Percentiles rank a stretch among this genome's conserved stretches.
Evolutionary conservation across 2,888 invertebrate genomes (phyloP).

Genomic region (Microctonus aethiopoides): DNA sequence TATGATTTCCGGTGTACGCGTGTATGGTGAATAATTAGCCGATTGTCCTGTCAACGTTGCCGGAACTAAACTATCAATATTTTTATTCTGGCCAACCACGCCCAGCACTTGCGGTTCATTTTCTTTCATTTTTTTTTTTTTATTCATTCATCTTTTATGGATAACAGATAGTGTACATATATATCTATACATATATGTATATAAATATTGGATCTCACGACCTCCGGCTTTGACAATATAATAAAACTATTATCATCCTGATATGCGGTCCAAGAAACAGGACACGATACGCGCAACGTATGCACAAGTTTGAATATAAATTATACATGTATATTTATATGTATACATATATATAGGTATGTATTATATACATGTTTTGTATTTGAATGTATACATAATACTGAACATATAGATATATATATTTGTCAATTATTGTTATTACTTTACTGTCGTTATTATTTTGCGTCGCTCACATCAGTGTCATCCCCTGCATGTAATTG

Average conservation of each 20-base stretch:
- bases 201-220: too few species aligned
- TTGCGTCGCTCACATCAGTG: neutral
- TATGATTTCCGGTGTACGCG: conserved; percentile 51
- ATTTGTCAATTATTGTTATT: too few species aligned
- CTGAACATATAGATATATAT: too few species aligned
- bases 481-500: too few species aligned
- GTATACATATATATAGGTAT: neutral
- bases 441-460: neutral
- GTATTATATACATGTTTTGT: too few species aligned
- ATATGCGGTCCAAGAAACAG: too few species aligned
- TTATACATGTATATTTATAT: neutral
- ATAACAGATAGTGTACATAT: neutral
- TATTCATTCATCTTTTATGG: too few species aligned
- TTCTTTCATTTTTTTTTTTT: conserved; percentile 10
- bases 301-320: neutral
- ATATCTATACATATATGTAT: too few species aligned
- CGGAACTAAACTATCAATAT: conserved; percentile 64
- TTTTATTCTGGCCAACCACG: conserved; percentile 51
- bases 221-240: too few species aligned
- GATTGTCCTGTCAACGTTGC: conserved; percentile 57
- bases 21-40: conserved; percentile 62
- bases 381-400: too few species aligned
- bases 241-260: too few species aligned
- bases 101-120: conserved; percentile 1
- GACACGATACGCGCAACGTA: too few species aligned